Percentiles rank a stretch among this genome's conserved stretches.
phyloP scores from a whole-genome alignment of 2,888 invertebrate genomes.

The Acleris holmiana region DNA sequence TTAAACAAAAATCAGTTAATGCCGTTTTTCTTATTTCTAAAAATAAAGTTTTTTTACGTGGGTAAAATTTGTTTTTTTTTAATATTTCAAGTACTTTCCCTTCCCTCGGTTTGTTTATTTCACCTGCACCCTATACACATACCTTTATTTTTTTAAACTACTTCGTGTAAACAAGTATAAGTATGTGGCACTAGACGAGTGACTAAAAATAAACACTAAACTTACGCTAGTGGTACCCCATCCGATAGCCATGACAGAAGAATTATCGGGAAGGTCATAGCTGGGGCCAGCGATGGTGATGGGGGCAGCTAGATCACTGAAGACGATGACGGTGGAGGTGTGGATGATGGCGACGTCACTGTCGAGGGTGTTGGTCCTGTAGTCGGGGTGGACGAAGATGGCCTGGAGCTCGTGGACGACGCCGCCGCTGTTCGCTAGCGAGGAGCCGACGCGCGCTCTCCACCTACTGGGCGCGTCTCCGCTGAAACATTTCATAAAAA shows the following conservation, averaged over 20 bases:
- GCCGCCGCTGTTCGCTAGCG: conserved; percentile 39
- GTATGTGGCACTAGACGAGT: too few relatives aligned
- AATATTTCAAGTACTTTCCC: too few relatives aligned
- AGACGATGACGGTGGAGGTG: conserved; percentile 6
- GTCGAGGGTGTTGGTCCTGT: conserved; percentile 4
- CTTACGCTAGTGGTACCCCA: conserved; percentile 51
- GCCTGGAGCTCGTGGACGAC: background rate
- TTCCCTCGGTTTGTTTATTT: too few relatives aligned
- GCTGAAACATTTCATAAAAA: conserved; percentile 32
- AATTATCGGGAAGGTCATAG: conserved; percentile 49
- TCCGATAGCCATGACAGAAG: conserved; percentile 52
- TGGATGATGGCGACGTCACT: conserved; percentile 32
- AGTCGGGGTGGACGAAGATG: conserved; percentile 25
- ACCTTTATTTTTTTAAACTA: too few relatives aligned
- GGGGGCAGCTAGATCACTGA: conserved; percentile 38
- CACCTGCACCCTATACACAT: too few relatives aligned
- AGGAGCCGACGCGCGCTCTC: conserved; percentile 41
- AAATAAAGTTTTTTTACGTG: too few relatives aligned
- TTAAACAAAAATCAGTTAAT: too few relatives aligned
- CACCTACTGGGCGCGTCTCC: conserved; percentile 46
- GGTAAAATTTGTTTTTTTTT: too few relatives aligned
- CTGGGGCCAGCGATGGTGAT: conserved; percentile 47
- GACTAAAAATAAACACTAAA: conserved; percentile 9
- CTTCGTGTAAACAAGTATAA: too few relatives aligned
- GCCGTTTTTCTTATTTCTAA: too few relatives aligned